Base-by-base conservation (phyloP, 1,140 invertebrate genomes). In the Doryteuthis pealeii region DNA sequence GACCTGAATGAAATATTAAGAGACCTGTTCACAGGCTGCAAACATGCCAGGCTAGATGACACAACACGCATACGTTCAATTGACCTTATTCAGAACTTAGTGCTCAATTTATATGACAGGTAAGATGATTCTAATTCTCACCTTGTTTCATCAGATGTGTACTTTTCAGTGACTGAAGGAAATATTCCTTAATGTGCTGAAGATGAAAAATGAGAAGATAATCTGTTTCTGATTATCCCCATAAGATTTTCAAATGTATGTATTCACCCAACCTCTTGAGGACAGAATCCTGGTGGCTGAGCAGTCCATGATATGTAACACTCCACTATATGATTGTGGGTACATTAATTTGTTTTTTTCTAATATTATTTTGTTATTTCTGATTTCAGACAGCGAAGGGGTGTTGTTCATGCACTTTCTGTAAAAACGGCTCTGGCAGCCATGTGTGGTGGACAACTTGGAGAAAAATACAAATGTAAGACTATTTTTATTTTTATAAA, bases 41-140 rank as follows among this genome's bases (percentile, higher is more conserved):
- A 68, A 31, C 66, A 68, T 68, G 26, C 66, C n/a, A 68, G 32
- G 10, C 18, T 68, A 6, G 30, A 32, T 32, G 31, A 68, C 1
- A 68, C 66, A 18, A 33, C 30, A 33, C 22, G 30, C 18, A 43
- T 31, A 10, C 33, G 33, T 5, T 65, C 74, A 14, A 28, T 33
- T 26, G 69, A 49, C 32, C 54, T 54, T 26, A 62, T 72, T 10
- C 32, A 65, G 40, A 92, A 92, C 83, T 89, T 92, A 73, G 83
- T 92, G 32, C 88, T 92, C 28, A 91, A 92, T 88, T 84, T 91
- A 76, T 92, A 90, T 90, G 91, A 92, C 84, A 87, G 40, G 74
- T 79, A 73, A 58, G 67, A 30, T 22, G 70, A 31, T 31, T 18
- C 8, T 3, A 22, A n/a, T 33, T 70, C 1, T 10, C 32, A 33